These are phyloP conservation scores for Eubucco bourcierii DNA, from an alignment of 2,113 vertebrate species.

Conservation along the genomic window DNA sequence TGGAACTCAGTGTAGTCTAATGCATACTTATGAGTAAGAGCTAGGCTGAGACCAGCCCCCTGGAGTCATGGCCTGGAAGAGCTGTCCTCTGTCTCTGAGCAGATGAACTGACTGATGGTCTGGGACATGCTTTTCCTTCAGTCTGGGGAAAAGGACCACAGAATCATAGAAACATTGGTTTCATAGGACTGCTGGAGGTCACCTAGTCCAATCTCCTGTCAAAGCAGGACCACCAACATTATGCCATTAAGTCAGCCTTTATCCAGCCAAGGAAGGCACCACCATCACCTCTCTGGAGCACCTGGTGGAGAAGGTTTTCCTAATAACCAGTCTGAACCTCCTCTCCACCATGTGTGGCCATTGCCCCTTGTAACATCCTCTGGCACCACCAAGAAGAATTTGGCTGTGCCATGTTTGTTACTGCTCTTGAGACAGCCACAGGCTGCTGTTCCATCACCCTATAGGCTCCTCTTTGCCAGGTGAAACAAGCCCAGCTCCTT, in stretches of 20 bases:
- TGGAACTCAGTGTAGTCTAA: not conserved
- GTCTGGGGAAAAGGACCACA: not conserved
- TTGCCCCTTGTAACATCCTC: not conserved
- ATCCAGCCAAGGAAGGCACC: not conserved
- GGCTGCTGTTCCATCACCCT: not conserved
- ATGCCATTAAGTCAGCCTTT: not conserved
- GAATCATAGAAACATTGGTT: not conserved
- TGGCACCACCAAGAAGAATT: not conserved
- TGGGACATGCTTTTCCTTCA: not conserved
- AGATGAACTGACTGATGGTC: not conserved
- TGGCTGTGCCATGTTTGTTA: not conserved
- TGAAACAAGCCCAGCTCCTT: not conserved
- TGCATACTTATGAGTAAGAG: not conserved
- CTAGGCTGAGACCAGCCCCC: not conserved
- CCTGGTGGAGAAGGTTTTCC: not conserved
- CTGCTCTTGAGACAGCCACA: not conserved
- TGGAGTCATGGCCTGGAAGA: not conserved
- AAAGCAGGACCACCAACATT: not conserved
- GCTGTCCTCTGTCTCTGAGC: not conserved
- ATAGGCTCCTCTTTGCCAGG: not conserved
- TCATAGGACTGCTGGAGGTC: not conserved
- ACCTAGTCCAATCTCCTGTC: not conserved
- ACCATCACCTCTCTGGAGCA: not conserved
- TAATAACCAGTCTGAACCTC: not conserved
- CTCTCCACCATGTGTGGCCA: accelerated